phyloP scores from a whole-genome alignment of 1,140 invertebrate genomes.

The honey bee (Apis mellifera) region Amel_HAv3.1 CM009931.2:268001-268500 shows the following conservation, averaged over 20 bases:
- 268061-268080: constrained; percentile 11
- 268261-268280: constrained; percentile 31
- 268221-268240: no score
- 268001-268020: constrained; percentile 62
- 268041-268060: constrained; percentile 58
- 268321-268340: constrained; percentile 38
- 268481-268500: no score
- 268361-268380: constrained; percentile 8
- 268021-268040: constrained; percentile 67
- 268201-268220: no score
- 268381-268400: constrained; percentile 59
- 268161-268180: neutral
- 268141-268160: neutral
- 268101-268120: no score
- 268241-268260: no score
- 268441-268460: constrained; percentile 39
- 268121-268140: constrained; percentile 64
- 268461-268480: no score
- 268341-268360: constrained; percentile 48
- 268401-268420: constrained; percentile 37
- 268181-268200: no score
- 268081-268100: constrained; percentile 47
- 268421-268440: constrained; percentile 36
- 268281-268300: no score
- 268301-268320: neutral